Conservation (phyloP, 2,113 vertebrate species). For the Melospiza melodia region DNA sequence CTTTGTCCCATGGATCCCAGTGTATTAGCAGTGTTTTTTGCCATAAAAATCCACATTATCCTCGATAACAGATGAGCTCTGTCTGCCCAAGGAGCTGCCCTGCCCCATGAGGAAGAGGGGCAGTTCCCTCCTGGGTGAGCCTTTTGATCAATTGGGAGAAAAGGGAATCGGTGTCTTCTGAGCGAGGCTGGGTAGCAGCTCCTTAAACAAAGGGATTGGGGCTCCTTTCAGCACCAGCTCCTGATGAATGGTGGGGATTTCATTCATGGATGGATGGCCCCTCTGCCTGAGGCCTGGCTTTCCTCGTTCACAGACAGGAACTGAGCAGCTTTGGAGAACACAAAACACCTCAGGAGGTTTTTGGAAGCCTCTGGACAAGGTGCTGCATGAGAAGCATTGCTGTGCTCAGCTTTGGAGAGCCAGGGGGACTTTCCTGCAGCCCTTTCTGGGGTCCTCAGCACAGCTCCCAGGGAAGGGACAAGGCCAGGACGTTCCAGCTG, state of each 20-base stretch:
- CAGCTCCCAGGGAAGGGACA: neutral
- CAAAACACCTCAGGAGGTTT: neutral
- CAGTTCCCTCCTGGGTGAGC: slow-evolving; percentile 21
- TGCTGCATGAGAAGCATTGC: neutral
- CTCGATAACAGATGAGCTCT: neutral
- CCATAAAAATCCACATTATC: slow-evolving; percentile 33
- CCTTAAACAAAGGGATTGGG: neutral
- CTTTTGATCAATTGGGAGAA: slow-evolving; percentile 42
- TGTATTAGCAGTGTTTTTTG: neutral
- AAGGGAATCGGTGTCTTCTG: slow-evolving; percentile 2
- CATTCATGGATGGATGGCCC: neutral
- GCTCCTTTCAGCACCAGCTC: slow-evolving; percentile 2
- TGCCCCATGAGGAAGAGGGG: neutral
- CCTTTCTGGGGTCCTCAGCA: neutral
- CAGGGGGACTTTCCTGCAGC: neutral
- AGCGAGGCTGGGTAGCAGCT: neutral
- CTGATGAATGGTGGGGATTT: neutral
- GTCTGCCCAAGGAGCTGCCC: neutral
- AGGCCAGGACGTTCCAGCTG: neutral
- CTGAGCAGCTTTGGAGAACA: neutral
- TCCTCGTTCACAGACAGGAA: neutral
- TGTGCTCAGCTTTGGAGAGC: neutral
- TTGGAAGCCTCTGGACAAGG: neutral
- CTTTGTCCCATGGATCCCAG: neutral
- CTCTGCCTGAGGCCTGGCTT: neutral